phyloP scores from a whole-genome alignment of 2,888 invertebrate species.

The Schrankia costaestrigalis region DNA sequence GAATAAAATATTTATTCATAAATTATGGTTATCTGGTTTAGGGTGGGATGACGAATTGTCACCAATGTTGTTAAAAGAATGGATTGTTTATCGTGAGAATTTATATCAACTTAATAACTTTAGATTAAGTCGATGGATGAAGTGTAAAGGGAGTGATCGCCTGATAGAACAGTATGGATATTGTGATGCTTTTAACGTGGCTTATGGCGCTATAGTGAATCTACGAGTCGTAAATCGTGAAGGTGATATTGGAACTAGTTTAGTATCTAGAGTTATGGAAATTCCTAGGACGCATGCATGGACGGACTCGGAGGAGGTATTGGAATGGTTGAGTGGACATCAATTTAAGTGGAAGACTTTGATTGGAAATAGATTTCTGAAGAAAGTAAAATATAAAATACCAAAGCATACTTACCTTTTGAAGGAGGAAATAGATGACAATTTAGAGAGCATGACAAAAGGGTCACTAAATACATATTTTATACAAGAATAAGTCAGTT shows the following conservation, averaged over 20 bases:
- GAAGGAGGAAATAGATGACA: neutral
- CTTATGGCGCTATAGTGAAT: constrained; percentile 2
- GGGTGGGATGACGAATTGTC: too few species aligned
- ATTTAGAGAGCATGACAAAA: neutral
- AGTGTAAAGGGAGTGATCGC: neutral
- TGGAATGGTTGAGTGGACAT: constrained; percentile 1
- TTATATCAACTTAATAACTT: too few species aligned
- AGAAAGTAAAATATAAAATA: neutral
- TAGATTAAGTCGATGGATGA: too few species aligned
- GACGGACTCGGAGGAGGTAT: neutral
- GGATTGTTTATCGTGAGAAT: too few species aligned
- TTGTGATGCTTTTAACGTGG: neutral
- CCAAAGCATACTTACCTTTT: neutral
- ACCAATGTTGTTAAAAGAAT: neutral
- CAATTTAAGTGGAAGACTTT: constrained; percentile 1
- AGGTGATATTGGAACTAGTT: neutral
- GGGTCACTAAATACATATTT: neutral
- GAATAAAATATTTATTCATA: neutral
- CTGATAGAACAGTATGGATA: too few species aligned
- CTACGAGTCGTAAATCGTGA: neutral
- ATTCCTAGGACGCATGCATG: neutral
- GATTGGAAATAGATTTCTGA: neutral
- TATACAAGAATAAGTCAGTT: neutral
- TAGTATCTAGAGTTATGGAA: neutral
- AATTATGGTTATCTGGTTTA: neutral